phyloP scores from a whole-genome alignment of 2,797 vertebrate species.

The Anguilla anguilla region DNA sequence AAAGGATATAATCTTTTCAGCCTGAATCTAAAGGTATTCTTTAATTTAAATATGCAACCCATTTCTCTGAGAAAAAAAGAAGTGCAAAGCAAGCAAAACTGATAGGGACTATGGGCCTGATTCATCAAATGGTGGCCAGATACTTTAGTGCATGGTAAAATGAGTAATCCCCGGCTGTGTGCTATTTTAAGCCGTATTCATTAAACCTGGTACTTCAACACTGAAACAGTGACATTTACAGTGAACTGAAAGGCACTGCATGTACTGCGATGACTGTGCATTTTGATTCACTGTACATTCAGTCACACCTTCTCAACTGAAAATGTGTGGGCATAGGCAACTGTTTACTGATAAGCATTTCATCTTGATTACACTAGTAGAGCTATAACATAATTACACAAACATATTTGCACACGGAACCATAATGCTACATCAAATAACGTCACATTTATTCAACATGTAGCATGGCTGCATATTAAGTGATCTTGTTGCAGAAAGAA shows the following conservation, averaged over 20 bases:
- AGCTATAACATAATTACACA: not conserved
- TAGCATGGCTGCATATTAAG: not conserved
- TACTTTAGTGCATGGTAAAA: constrained; percentile 54
- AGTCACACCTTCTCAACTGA: not conserved
- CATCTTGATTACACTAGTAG: not conserved
- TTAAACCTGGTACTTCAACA: not conserved
- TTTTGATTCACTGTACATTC: not conserved
- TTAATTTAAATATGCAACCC: constrained; percentile 69
- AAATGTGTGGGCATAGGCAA: not conserved
- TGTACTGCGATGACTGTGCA: not conserved
- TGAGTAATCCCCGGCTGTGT: constrained; percentile 43
- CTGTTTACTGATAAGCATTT: not conserved
- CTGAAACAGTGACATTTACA: not conserved
- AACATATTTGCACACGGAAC: not conserved
- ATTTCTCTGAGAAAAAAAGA: constrained; percentile 66
- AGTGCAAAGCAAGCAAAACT: constrained; percentile 74
- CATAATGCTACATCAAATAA: constrained; percentile 8
- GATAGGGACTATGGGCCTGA: constrained; percentile 65
- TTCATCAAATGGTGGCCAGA: constrained; percentile 64
- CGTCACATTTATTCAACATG: not conserved
- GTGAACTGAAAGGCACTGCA: not conserved
- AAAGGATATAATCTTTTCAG: constrained; percentile 71
- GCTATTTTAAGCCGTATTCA: constrained; percentile 8
- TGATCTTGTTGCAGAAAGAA: not conserved
- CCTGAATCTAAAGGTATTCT: constrained; percentile 75